A percentile compares a stretch with the other conserved stretches of the same genome.
Conservation (phyloP, 2,888 invertebrate genomes). For the Drosophila emarginata region DNA sequence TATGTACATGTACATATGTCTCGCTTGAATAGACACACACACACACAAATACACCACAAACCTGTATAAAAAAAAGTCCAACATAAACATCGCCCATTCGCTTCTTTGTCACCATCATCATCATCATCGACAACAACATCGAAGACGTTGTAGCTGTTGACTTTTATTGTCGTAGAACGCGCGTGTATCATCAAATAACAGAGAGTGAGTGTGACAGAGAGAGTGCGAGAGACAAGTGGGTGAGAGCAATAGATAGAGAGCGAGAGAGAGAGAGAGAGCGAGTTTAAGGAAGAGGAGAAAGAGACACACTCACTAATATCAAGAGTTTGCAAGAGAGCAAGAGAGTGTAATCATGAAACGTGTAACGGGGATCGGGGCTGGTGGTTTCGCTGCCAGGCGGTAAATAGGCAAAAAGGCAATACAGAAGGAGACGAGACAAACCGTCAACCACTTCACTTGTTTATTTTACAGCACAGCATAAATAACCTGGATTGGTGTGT, state of each 20-base stretch:
- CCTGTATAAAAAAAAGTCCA: slow-evolving; percentile 12
- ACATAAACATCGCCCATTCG: slow-evolving; percentile 14
- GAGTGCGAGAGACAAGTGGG: background rate
- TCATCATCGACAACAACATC: slow-evolving; percentile 13
- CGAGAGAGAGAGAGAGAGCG: background rate
- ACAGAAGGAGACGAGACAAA: background rate
- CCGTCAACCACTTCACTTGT: background rate
- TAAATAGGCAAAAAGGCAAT: background rate
- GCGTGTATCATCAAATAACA: slow-evolving; percentile 11
- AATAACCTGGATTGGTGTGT: background rate
- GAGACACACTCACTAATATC: too few relatives aligned
- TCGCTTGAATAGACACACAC: slow-evolving; percentile 22
- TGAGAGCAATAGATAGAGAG: background rate
- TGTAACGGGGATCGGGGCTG: too few relatives aligned
- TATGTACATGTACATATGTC: slow-evolving; percentile 14
- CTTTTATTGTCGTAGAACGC: slow-evolving; percentile 16
- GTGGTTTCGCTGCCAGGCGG: too few relatives aligned
- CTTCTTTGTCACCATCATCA: slow-evolving; percentile 16
- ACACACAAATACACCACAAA: slow-evolving; percentile 10
- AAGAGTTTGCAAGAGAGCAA: too few relatives aligned
- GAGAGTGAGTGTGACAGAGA: background rate
- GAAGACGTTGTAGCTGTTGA: slow-evolving; percentile 2
- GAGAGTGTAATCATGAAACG: too few relatives aligned
- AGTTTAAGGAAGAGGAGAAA: too few relatives aligned
- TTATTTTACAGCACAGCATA: background rate